These are phyloP conservation scores for Drosophila ananassae DNA, from an alignment of 1,140 invertebrate species.

Conservation along the genomic window DNA sequence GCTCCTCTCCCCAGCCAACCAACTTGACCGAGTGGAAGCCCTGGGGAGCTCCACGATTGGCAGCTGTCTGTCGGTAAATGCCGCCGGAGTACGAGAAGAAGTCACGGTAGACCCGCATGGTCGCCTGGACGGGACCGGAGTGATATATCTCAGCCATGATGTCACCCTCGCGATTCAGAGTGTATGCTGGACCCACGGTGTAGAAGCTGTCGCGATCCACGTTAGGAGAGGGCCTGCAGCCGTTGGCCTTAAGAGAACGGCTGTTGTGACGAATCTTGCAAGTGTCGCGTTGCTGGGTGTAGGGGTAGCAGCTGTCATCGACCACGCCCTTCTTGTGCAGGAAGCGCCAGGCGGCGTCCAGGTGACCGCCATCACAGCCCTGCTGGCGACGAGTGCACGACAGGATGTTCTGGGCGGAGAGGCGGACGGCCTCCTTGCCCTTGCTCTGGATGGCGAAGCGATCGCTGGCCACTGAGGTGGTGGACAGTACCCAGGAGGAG, in stretches of 20 bases:
- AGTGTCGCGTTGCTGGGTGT: conserved; percentile 86
- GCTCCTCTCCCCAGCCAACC: conserved; percentile 95
- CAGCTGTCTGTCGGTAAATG: conserved; percentile 89
- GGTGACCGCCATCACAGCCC: conserved; percentile 93
- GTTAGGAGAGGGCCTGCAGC: conserved; percentile 84
- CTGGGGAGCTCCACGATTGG: conserved; percentile 85
- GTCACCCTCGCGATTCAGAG: conserved; percentile 90
- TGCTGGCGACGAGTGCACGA: conserved; percentile 92
- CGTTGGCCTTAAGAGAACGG: conserved; percentile 85
- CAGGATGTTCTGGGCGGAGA: conserved; percentile 94
- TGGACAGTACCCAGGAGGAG: conserved; percentile 96
- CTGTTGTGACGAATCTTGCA: conserved; percentile 86
- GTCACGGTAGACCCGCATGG: conserved; percentile 94
- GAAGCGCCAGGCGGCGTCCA: conserved; percentile 96
- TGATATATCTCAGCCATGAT: conserved; percentile 96
- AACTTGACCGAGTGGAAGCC: conserved; percentile 96
- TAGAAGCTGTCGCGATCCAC: conserved; percentile 87
- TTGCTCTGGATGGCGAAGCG: conserved; percentile 92
- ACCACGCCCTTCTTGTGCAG: conserved; percentile 92
- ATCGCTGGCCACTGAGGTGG: conserved; percentile 91
- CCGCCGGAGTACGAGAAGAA: conserved; percentile 95
- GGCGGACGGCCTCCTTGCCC: conserved; percentile 87
- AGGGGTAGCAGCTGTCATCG: conserved; percentile 92
- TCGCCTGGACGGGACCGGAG: conserved; percentile 97
- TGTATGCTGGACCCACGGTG: conserved; percentile 93